Base-by-base conservation (phyloP, 2,113 vertebrate species). In the Chamaetylas fuelleborni region DNA sequence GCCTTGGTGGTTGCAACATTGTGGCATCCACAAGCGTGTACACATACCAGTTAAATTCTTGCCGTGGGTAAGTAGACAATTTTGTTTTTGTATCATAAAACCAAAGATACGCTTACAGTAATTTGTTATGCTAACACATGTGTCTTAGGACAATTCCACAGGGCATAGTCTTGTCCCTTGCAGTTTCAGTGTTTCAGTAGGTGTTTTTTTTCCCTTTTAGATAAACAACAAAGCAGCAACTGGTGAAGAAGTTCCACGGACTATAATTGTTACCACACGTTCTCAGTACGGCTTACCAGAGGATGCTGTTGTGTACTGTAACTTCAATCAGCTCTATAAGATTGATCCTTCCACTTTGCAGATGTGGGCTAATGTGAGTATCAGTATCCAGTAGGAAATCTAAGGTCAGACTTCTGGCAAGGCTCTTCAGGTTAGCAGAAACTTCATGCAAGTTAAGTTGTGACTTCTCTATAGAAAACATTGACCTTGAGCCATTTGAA, bases 211-310 rank as follows among this genome's bases (percentile, higher is more conserved):
- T 38, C 57, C 3, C 3, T 19, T 96, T 43, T 79, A 99, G 99
- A 99, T 99, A 74, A 99, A 99, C 91, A 99, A 99, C 98, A 99
- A 99, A 97, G 99, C 99, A 73, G 99, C 99, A 70, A 99, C 99
- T 38, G 99, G 99, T 13, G 99, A 99, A 78, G 99, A 99, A 94
- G 99, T 99, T 72, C 99, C 99, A 26, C 98, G 99, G 69, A 99
- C 99, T 23, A 99, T 99, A n/a, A 99, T 99, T 53, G 99, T 99
- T 67, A 99, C 99, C 20, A 99, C 99, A 4, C 99, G 99, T 85
- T 99, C 99, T 81, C 99, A 99, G 94, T 99, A 99, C 5, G 99
- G 99, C 26, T 98, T 99, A 20, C 99, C 99, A 29, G 99, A 99
- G 94, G 99, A 99, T 97, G 98, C 99, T 29, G 99, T 99, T 31